phyloP scores from a whole-genome alignment of 2,797 vertebrate species.

The Mormyrus proboscirostris region DNA sequence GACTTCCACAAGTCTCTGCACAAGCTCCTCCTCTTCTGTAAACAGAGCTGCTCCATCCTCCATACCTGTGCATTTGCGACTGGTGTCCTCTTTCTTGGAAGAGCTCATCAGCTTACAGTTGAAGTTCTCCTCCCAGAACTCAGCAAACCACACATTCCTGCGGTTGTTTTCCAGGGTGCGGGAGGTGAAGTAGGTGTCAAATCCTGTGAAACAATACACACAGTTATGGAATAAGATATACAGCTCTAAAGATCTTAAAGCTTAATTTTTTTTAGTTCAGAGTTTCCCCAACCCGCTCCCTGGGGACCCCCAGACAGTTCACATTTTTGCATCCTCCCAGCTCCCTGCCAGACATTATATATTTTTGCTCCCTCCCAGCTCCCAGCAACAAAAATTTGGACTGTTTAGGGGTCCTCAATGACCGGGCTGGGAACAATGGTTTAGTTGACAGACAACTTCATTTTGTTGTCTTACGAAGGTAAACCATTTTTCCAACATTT shows the following conservation, averaged over 20 bases:
- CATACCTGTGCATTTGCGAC: constrained; percentile 88
- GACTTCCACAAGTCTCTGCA: neutral
- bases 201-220: constrained; percentile 58
- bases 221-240: constrained; percentile 23
- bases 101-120: constrained; percentile 85
- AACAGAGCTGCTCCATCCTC: neutral
- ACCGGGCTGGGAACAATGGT: neutral
- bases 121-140: constrained; percentile 95
- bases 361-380: neutral
- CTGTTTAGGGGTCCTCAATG: neutral
- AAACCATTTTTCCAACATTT: constrained; percentile 4
- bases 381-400: neutral
- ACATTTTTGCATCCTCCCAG: neutral
- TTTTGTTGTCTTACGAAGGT: neutral
- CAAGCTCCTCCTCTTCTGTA: constrained; percentile 27
- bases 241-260: constrained; percentile 46
- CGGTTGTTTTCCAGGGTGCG: constrained; percentile 89
- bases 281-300: neutral
- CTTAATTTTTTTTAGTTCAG: constrained; percentile 12
- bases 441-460: neutral
- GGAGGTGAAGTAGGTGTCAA: constrained; percentile 82
- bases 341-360: neutral
- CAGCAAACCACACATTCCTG: constrained; percentile 90
- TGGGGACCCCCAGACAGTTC: neutral
- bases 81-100: constrained; percentile 81